Percentiles rank a stretch among this genome's conserved stretches.
phyloP scores from a whole-genome alignment of 2,113 vertebrate genomes.

The Oxyura jamaicensis region DNA sequence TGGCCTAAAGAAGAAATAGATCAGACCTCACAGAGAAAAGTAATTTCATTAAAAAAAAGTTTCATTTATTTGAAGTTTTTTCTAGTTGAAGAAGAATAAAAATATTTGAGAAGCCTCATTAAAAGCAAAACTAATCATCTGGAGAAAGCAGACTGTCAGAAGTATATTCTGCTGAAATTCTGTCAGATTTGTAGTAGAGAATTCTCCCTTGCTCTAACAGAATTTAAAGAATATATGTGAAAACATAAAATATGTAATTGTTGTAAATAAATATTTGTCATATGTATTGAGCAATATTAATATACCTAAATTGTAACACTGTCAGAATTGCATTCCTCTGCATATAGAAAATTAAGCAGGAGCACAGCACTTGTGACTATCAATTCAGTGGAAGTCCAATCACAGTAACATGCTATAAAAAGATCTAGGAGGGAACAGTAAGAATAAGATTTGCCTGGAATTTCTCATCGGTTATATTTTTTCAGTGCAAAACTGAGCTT shows the following conservation, averaged over 20 bases:
- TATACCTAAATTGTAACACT: background rate
- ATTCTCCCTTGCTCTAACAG: background rate
- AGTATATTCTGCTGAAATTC: background rate
- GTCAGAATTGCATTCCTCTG: background rate
- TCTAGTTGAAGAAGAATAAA: background rate
- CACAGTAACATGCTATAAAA: background rate
- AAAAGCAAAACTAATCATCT: background rate
- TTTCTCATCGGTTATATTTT: background rate
- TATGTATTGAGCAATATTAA: rapidly evolving
- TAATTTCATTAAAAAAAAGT: rapidly evolving
- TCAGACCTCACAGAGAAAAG: background rate
- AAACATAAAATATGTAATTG: background rate
- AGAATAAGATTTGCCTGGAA: background rate
- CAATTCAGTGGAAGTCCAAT: background rate
- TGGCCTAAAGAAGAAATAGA: background rate
- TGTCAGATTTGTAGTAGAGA: background rate
- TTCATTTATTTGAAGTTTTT: background rate
- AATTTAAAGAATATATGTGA: background rate
- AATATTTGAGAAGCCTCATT: background rate
- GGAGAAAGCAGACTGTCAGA: background rate
- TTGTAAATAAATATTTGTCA: background rate
- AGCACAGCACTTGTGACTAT: background rate
- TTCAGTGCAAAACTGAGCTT: background rate
- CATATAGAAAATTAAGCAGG: background rate
- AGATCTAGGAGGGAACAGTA: background rate